phyloP scores from a whole-genome alignment of 2,797 vertebrate species.

The Sebastes minor region DNA sequence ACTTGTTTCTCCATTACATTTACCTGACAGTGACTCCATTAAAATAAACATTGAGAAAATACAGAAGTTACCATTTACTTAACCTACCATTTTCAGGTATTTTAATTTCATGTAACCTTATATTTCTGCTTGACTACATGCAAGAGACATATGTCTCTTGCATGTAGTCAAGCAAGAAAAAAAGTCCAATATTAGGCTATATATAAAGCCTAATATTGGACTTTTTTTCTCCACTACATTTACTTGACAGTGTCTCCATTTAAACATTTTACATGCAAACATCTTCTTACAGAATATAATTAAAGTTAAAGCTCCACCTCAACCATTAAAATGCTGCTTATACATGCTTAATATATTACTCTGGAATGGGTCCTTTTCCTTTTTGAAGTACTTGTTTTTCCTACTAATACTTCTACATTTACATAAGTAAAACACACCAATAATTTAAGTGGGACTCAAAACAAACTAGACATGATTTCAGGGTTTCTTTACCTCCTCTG shows the following conservation, averaged over 20 bases:
- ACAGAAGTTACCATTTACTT: too few species aligned
- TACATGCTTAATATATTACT: not conserved
- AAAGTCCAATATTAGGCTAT: too few species aligned
- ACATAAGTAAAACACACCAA: not conserved
- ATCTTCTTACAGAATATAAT: not conserved
- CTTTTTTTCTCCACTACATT: not conserved
- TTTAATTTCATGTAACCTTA: not conserved
- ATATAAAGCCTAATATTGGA: not conserved
- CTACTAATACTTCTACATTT: not conserved
- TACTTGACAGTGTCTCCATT: not conserved
- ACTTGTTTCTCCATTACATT: not conserved
- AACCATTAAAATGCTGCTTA: not conserved
- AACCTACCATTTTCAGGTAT: not conserved
- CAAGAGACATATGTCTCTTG: not conserved
- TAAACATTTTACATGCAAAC: not conserved
- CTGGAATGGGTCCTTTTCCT: not conserved
- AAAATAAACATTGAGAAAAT: not conserved
- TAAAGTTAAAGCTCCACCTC: not conserved
- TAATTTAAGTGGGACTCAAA: not conserved
- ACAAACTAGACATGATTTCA: not conserved
- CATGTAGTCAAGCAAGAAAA: too few species aligned
- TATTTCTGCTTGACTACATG: not conserved
- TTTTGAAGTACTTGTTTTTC: not conserved
- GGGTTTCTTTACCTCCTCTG: slow-evolving; percentile 28
- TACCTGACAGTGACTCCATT: not conserved